A percentile compares a stretch with the other conserved stretches of the same genome.
Evolutionary conservation across 2,113 vertebrate species (phyloP).

Genomic region (Serinus canaria): DNA sequence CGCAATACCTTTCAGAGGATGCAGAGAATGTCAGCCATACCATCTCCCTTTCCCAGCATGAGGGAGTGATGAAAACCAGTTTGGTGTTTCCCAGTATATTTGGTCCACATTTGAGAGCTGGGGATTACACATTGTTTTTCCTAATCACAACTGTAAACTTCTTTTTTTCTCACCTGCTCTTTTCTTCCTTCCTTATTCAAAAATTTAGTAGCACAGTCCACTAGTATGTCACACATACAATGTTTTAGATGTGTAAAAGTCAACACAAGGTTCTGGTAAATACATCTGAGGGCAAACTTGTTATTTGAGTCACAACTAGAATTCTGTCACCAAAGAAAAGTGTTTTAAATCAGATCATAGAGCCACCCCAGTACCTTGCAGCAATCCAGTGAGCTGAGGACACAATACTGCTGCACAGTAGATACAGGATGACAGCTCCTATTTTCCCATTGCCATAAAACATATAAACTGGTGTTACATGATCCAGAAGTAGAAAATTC

Average conservation of each 20-base stretch:
- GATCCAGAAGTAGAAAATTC: not conserved
- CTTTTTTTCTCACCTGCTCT: not conserved
- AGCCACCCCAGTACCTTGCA: not conserved
- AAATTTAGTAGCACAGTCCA: not conserved
- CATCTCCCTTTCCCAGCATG: not conserved
- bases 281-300: not conserved
- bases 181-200: not conserved
- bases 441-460: not conserved
- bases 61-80: not conserved
- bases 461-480: not conserved
- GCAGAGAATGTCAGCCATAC: rapidly evolving
- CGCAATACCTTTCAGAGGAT: not conserved
- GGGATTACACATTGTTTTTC: not conserved
- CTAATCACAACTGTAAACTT: not conserved
- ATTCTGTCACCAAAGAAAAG: not conserved
- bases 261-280: not conserved
- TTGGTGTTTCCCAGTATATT: not conserved
- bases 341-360: not conserved
- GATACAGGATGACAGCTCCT: not conserved
- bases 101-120: not conserved
- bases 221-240: not conserved
- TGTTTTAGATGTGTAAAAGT: not conserved
- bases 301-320: not conserved
- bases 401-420: not conserved
- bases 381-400: not conserved